Evolutionary conservation across 1,140 invertebrate genomes (phyloP).

Genomic region (Limonius californicus): DNA sequence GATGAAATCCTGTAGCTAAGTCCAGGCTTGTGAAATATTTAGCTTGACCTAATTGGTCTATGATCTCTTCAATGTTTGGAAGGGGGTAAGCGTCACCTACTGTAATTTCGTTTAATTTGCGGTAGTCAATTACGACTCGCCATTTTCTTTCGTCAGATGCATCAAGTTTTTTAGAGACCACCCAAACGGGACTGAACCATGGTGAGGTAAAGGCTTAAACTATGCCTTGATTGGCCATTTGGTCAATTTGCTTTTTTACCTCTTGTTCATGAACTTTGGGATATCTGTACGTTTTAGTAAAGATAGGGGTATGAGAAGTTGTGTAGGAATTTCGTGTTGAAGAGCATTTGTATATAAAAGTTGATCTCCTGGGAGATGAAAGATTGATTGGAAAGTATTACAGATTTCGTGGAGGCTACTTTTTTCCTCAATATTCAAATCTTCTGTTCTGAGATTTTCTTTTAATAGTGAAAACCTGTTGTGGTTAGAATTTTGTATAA

Average conservation of each 20-base stretch:
- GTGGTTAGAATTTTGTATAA: no score
- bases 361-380: constrained; percentile 29
- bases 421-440: constrained; percentile 4
- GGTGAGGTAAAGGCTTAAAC: constrained; percentile 36
- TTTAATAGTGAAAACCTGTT: no score
- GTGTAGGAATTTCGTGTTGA: constrained; percentile 33
- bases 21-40: constrained; percentile 45
- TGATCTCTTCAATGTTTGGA: constrained; percentile 48
- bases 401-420: constrained; percentile 20
- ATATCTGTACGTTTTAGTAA: constrained; percentile 36
- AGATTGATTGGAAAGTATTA: constrained; percentile 24
- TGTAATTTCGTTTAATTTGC: constrained; percentile 43
- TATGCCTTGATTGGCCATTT: constrained; percentile 31
- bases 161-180: constrained; percentile 42
- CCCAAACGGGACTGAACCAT: constrained; percentile 33
- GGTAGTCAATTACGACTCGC: constrained; percentile 26
- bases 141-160: constrained; percentile 50
- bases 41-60: constrained; percentile 48
- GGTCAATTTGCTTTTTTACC: constrained; percentile 31
- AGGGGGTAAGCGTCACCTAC: constrained; percentile 51
- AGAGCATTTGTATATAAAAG: constrained; percentile 21
- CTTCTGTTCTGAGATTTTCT: background rate
- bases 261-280: constrained; percentile 40
- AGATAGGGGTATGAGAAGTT: constrained; percentile 26
- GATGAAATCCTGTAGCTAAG: constrained; percentile 51